Evolutionary conservation across 1,140 invertebrate genomes (phyloP), one percentile per base, ranked within the genome.

Genomic region (Bradysia coprophila): DNA sequence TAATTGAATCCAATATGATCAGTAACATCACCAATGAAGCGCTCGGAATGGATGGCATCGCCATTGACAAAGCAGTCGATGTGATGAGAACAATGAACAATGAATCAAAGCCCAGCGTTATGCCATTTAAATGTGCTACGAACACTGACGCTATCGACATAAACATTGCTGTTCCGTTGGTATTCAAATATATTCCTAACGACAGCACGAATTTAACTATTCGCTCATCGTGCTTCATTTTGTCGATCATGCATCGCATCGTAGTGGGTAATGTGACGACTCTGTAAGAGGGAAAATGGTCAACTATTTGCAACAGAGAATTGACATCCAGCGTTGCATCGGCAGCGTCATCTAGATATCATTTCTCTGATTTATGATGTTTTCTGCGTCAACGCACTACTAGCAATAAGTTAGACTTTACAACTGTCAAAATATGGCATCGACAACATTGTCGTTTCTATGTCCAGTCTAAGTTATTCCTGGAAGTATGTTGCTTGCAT

Each of bases 241-340:
- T 90, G 49, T 92, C 85, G 59, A 94, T 91, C 76, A 97, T 80
- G 56, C 87, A 84, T 38, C 78, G 76, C 63, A 96, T 93, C 34
- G 91, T 94, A 37, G 96, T 76, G 34, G 93, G 93, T 38, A 97
- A 69, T 37, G 93, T 91, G 32, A 91, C 92, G 49, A 91, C 84
- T 60, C 89, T 94, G 64, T n/a, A n/a, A n/a, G n/a, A n/a, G n/a
- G n/a, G n/a, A n/a, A n/a, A n/a, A n/a, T n/a, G n/a, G n/a, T n/a
- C n/a, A n/a, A n/a, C n/a, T n/a, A n/a, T n/a, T n/a, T n/a, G n/a
- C n/a, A 8, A 11, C 10, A 13, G 11, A 34, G 31, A 43, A 43
- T 48, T 9, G 9, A 38, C 8, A 19, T 8, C 18, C 18, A n/a
- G 8, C 13, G 9, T 38, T 9, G 9, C 8, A 38, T n/a, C 36